phyloP scores from a whole-genome alignment of 2,113 vertebrate species.

The Albula glossodonta region DNA sequence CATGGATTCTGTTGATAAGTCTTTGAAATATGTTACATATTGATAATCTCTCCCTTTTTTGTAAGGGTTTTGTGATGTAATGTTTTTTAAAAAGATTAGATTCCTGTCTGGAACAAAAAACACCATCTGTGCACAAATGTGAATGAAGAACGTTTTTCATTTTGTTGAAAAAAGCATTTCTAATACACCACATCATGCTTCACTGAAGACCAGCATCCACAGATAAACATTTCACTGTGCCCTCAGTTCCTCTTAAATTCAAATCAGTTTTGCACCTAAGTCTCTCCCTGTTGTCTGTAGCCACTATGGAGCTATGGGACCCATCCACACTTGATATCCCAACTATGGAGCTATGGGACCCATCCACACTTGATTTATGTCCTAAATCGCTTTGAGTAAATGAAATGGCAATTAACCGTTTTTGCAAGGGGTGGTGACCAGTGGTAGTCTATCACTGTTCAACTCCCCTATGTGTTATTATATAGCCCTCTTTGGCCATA shows the following conservation, averaged over 20 bases:
- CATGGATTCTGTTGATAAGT: neutral
- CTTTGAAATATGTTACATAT: neutral
- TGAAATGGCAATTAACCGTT: constrained; percentile 18
- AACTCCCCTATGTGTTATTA: constrained; percentile 23
- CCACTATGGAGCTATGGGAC: neutral
- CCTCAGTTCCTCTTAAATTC: no score
- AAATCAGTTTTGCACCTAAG: no score
- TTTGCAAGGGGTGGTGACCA: neutral
- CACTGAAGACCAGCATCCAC: no score
- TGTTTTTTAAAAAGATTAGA: no score
- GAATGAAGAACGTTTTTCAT: neutral
- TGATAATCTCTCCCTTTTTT: neutral
- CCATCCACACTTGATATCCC: neutral
- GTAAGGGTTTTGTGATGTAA: neutral
- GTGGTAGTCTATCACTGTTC: constrained; percentile 13
- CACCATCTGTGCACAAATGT: neutral
- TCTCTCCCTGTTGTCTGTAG: neutral
- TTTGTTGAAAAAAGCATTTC: neutral
- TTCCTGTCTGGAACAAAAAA: neutral
- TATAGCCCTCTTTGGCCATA: constrained; percentile 13
- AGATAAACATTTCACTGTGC: no score
- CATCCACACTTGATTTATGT: constrained; percentile 14
- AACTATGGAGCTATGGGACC: neutral
- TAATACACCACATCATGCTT: no score
- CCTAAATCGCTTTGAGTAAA: constrained; percentile 8